These are phyloP conservation scores for Sebastes iracundus DNA, from an alignment of 2,797 vertebrate species.

Conservation along the genomic window DNA sequence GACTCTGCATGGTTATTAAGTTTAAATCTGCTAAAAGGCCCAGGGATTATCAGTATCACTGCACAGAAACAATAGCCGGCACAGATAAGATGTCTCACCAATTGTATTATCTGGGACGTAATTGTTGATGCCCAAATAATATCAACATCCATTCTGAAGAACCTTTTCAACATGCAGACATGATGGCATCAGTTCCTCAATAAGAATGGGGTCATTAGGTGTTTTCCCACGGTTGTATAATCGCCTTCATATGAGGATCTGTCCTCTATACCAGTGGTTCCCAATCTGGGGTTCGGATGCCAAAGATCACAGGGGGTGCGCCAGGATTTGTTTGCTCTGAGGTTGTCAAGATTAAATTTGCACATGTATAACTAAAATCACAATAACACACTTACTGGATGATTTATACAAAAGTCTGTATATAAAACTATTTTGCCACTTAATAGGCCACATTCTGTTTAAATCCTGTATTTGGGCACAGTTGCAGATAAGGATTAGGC, in stretches of 20 bases:
- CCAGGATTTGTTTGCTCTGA: too few species aligned
- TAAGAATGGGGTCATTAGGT: constrained; percentile 5
- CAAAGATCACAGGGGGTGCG: too few species aligned
- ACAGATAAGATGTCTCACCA: constrained; percentile 33
- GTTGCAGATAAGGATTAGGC: too few species aligned
- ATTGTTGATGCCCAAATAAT: constrained; percentile 23
- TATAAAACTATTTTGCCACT: too few species aligned
- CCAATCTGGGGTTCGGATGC: too few species aligned
- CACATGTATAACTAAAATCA: too few species aligned
- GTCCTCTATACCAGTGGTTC: neutral
- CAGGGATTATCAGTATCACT: constrained; percentile 35
- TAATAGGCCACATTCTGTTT: too few species aligned
- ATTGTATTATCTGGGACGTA: constrained; percentile 34
- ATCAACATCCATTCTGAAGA: constrained; percentile 31
- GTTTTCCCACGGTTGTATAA: constrained; percentile 48
- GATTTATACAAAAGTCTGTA: too few species aligned
- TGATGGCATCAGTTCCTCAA: constrained; percentile 10
- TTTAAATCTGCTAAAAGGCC: constrained; percentile 12
- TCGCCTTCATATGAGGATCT: neutral
- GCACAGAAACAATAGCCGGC: constrained; percentile 51
- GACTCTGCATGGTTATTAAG: neutral
- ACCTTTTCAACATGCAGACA: constrained; percentile 3
- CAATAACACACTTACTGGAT: too few species aligned
- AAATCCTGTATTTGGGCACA: too few species aligned
- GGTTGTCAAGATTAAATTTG: too few species aligned